These are phyloP conservation scores for Edolisoma coerulescens DNA, from an alignment of 2,113 vertebrate species.

Conservation along the genomic window DNA sequence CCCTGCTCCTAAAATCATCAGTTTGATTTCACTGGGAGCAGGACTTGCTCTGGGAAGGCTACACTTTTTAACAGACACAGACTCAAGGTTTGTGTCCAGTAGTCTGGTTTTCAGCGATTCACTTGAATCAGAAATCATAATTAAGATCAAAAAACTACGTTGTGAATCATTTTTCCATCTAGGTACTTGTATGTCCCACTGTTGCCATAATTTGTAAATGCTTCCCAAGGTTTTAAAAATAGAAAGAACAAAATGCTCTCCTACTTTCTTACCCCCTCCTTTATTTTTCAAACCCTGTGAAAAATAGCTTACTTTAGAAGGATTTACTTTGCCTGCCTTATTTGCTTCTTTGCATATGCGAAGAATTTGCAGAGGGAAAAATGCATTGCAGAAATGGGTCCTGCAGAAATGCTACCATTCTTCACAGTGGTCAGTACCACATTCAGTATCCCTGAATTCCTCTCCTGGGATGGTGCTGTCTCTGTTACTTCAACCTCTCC, in stretches of 20 bases:
- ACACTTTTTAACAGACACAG: neutral
- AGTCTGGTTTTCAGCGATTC: neutral
- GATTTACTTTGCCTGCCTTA: constrained; percentile 11
- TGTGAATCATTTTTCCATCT: neutral
- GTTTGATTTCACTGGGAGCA: neutral
- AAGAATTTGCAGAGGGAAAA: neutral
- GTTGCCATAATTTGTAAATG: neutral
- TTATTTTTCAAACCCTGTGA: constrained; percentile 43
- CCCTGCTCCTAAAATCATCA: neutral
- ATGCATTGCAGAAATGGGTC: neutral
- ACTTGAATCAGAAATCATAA: neutral
- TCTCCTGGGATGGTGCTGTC: neutral
- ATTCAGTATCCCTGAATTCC: neutral
- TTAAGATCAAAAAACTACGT: neutral
- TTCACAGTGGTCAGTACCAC: neutral
- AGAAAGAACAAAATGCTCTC: constrained; percentile 50
- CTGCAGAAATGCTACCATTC: neutral
- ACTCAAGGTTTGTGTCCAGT: neutral
- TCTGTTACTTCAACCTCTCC: neutral
- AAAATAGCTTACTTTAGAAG: constrained; percentile 20
- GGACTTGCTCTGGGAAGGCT: neutral
- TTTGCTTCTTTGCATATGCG: neutral
- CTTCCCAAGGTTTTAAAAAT: constrained; percentile 57
- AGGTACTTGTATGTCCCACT: neutral
- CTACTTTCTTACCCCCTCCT: neutral